Percentiles rank a stretch among this genome's conserved stretches.
These are phyloP conservation scores for Drosophila azteca DNA, from an alignment of 1,140 invertebrate species.

Conservation along the genomic window DNA sequence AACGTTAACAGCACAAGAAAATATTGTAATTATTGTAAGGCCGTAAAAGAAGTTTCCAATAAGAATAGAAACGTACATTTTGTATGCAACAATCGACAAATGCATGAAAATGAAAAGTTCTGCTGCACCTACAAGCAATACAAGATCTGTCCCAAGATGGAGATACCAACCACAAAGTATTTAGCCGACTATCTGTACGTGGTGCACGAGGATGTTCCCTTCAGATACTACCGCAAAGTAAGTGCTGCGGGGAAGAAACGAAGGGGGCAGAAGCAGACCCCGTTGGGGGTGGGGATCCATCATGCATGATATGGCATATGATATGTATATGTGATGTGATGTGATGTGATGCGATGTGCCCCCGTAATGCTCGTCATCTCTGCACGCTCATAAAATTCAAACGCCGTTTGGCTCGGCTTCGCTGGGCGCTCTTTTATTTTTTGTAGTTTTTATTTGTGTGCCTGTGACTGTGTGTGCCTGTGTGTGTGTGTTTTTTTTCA, in stretches of 20 bases:
- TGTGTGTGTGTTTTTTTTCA: conserved; percentile 23
- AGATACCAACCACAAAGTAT: conserved; percentile 83
- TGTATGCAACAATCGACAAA: conserved; percentile 66
- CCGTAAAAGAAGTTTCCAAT: neutral
- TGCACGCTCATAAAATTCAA: conserved; percentile 48
- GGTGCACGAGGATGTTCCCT: conserved; percentile 83
- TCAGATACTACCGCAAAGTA: conserved; percentile 83
- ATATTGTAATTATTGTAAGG: neutral
- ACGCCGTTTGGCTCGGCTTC: conserved; percentile 37
- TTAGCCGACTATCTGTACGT: conserved; percentile 83
- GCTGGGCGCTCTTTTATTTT: conserved; percentile 31
- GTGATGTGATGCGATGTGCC: conserved; percentile 10
- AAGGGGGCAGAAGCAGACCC: neutral
- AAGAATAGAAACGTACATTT: conserved; percentile 22
- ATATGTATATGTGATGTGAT: conserved; percentile 10
- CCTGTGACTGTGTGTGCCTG: too few relatives aligned
- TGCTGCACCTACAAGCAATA: conserved; percentile 75
- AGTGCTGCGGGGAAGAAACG: conserved; percentile 35
- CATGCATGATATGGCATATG: conserved; percentile 55
- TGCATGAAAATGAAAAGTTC: conserved; percentile 84
- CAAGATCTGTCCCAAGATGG: conserved; percentile 83
- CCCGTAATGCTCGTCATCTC: conserved; percentile 31
- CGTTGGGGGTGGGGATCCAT: conserved; percentile 5
- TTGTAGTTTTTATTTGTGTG: conserved; percentile 68
- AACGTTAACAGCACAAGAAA: too few relatives aligned